A percentile compares a stretch with the other conserved stretches of the same genome.
Evolutionary conservation across 2,113 vertebrate genomes (phyloP).

Genomic region (Hymenochirus boettgeri): DNA sequence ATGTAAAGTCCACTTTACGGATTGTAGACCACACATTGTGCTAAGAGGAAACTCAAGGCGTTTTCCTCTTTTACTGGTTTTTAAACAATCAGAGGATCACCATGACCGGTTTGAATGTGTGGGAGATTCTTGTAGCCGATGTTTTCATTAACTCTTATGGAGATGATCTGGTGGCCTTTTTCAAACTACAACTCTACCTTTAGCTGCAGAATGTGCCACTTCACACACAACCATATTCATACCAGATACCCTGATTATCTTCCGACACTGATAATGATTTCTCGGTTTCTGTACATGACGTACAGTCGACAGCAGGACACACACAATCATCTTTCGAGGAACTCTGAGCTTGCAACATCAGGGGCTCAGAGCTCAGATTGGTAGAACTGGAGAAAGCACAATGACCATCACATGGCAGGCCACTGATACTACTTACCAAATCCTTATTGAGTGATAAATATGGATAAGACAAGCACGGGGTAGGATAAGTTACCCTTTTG

Average conservation of each 20-base stretch:
- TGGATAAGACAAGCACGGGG: conserved; percentile 61
- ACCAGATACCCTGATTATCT: conserved; percentile 90
- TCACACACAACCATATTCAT: conserved; percentile 95
- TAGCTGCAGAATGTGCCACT: no score
- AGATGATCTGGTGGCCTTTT: no score
- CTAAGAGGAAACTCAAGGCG: no score
- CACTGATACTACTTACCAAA: conserved; percentile 92
- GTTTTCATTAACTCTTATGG: no score
- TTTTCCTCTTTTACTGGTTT: no score
- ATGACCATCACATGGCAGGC: conserved; percentile 57
- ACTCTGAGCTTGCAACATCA: conserved; percentile 36
- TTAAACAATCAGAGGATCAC: no score
- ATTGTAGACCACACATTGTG: no score
- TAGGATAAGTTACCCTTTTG: conserved; percentile 38
- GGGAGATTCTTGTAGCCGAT: no score
- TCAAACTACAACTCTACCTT: no score
- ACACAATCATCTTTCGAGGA: conserved; percentile 33
- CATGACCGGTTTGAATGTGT: no score
- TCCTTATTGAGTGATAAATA: conserved; percentile 88
- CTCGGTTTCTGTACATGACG: conserved; percentile 54
- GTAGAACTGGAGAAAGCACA: neutral
- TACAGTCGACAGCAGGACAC: conserved; percentile 39
- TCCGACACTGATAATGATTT: conserved; percentile 69
- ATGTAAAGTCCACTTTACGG: no score
- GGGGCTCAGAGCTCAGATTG: conserved; percentile 47